These are phyloP conservation scores for Hestina assimilis DNA, from an alignment of 1,140 invertebrate species.

Conservation along the genomic window DNA sequence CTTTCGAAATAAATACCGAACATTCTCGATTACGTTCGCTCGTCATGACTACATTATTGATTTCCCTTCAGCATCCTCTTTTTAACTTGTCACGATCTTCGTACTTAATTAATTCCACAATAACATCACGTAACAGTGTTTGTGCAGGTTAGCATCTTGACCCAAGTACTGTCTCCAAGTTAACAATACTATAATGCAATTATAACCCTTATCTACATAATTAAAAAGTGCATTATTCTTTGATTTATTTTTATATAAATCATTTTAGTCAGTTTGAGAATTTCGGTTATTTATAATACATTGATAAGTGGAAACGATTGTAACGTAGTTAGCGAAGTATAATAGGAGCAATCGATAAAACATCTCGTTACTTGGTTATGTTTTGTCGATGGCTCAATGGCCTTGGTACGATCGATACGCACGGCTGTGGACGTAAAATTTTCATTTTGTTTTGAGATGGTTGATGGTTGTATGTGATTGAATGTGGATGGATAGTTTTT, in stretches of 20 bases:
- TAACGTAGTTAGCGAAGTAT: background rate
- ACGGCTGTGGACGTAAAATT: slow-evolving; percentile 23
- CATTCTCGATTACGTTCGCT: slow-evolving; percentile 20
- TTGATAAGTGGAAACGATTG: slow-evolving; percentile 8
- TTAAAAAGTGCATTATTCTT: background rate
- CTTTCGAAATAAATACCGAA: slow-evolving; percentile 6
- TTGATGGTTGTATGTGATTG: slow-evolving; percentile 19
- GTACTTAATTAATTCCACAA: slow-evolving; percentile 53
- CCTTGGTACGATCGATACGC: slow-evolving; percentile 38
- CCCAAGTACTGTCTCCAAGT: slow-evolving; percentile 8
- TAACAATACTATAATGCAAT: background rate
- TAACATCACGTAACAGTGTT: slow-evolving; percentile 45
- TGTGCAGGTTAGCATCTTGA: slow-evolving; percentile 34
- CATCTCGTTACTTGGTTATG: slow-evolving; percentile 28
- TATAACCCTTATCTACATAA: background rate
- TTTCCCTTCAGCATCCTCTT: slow-evolving; percentile 12
- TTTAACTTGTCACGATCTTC: slow-evolving; percentile 23
- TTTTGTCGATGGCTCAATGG: slow-evolving; percentile 34
- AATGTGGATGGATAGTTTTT: slow-evolving; percentile 9
- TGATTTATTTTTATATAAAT: background rate
- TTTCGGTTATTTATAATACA: slow-evolving; percentile 16
- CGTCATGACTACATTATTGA: slow-evolving; percentile 20
- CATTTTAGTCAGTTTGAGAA: background rate
- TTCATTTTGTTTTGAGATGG: slow-evolving; percentile 5
- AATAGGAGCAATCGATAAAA: slow-evolving; percentile 27